Evolutionary conservation across 2,797 vertebrate species (phyloP), one percentile per base, ranked within the genome.

Genomic region (Lepus townsendii): DNA sequence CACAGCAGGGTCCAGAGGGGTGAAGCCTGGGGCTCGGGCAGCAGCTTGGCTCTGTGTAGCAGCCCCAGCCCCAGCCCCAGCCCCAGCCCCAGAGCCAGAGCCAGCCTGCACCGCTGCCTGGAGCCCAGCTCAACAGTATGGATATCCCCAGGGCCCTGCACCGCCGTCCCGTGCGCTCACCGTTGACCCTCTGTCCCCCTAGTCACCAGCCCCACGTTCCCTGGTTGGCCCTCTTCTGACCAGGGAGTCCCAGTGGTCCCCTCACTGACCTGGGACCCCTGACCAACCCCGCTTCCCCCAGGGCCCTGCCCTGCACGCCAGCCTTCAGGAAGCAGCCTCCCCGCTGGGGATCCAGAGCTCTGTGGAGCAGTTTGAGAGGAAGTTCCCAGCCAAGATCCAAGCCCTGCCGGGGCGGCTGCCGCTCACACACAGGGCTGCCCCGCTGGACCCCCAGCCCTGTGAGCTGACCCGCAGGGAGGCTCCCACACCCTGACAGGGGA

Each of bases 401-500:
- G 63, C 77, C 57, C 75, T 79, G 10, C 16, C 38, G 60, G 71
- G 88, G 50, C 66, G 50, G 60, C 20, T 22, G 47, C 2, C 0
- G 20, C 84, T 16, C 32, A 13, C 47, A 35, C 38, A 12, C 50
- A 71, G 71, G 80, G 73, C 78, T 72, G 24, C n/a, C 62, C 47
- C 38, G 32, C 76, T 76, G 75, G 75, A 26, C 8, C 65, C 75
- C 65, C 6, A 2, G 3, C 69, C 78, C 75, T n/a, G 4, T 65
- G 77, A 90, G 66, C 76, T 88, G 90, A 75, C 68, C 68, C 69
- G 57, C 35, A 86, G 42, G n/a, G 76, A 78, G 71, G 71, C 78
- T 86, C 62, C 54, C 54, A 13, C 54, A 17, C 54, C 54, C 68
- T 38, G 97, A 98, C 27, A 98, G 95, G 83, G 98, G 98, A 76